phyloP scores from a whole-genome alignment of 2,888 invertebrate species.

The Furcula furcula region DNA sequence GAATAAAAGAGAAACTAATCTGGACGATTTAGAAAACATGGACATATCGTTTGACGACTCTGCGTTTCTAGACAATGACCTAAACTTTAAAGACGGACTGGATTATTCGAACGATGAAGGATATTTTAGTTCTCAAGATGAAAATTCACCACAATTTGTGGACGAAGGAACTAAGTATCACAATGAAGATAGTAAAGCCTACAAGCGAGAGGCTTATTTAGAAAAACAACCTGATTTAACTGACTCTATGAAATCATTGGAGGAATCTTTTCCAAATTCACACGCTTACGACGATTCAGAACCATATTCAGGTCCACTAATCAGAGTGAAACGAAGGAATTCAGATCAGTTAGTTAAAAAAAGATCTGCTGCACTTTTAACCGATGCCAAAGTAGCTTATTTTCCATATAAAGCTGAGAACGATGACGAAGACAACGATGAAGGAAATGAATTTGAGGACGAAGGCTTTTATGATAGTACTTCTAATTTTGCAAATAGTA shows the following conservation, averaged over 20 bases:
- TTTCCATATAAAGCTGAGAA: conserved; percentile 60
- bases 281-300: conserved; percentile 46
- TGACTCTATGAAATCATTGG: conserved; percentile 60
- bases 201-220: conserved; percentile 48
- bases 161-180: conserved; percentile 40
- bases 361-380: conserved; percentile 49
- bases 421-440: conserved; percentile 70
- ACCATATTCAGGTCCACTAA: conserved; percentile 50
- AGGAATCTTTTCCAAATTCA: conserved; percentile 67
- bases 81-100: conserved; percentile 27
- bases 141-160: conserved; percentile 42
- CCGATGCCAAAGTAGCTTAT: conserved; percentile 60
- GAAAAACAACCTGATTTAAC: conserved; percentile 40
- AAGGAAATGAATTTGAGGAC: conserved; percentile 75
- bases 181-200: conserved; percentile 33
- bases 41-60: conserved; percentile 32
- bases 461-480: conserved; percentile 71
- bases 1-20: conserved; percentile 61
- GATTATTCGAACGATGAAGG: conserved; percentile 39
- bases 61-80: conserved; percentile 32
- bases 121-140: conserved; percentile 41
- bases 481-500: conserved; percentile 48
- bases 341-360: conserved; percentile 45
- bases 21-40: conserved; percentile 31
- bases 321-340: conserved; percentile 67